Conservation (phyloP, 2,113 vertebrate species). For the Pycnonotus jocosus region DNA sequence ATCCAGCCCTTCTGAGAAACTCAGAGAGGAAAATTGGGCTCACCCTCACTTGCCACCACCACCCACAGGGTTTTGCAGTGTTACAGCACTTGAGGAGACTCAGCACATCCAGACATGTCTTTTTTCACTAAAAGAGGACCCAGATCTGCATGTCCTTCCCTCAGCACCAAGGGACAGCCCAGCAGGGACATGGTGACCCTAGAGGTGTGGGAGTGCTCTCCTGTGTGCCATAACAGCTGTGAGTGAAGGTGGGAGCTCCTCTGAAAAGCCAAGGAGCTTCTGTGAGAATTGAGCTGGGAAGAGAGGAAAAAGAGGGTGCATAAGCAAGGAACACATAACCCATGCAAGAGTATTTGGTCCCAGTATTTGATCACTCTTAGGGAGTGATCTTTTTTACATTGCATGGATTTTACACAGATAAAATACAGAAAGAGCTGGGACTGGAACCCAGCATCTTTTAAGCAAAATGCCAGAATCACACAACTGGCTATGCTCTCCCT, state of each 20-base stretch:
- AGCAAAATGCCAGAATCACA: neutral
- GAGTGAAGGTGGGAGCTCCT: neutral
- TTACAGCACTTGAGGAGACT: neutral
- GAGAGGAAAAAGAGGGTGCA: neutral
- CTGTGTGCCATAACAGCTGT: fast-evolving
- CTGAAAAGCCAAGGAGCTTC: neutral
- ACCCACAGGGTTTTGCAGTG: neutral
- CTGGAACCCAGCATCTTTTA: neutral
- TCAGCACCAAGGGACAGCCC: neutral
- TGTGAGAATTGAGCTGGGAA: neutral
- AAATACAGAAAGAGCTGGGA: neutral
- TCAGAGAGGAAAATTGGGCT: neutral
- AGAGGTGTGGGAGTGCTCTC: fast-evolving
- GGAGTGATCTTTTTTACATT: neutral
- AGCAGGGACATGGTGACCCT: fast-evolving
- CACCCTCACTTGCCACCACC: fast-evolving
- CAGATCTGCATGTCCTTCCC: neutral
- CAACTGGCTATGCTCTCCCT: neutral
- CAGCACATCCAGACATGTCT: neutral
- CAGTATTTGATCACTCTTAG: fast-evolving
- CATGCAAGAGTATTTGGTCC: neutral
- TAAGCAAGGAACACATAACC: neutral
- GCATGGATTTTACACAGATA: neutral
- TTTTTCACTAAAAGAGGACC: neutral
- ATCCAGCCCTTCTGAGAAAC: neutral